phyloP scores from a whole-genome alignment of 2,888 invertebrate species.

The Caenorhabditis becei region DNA sequence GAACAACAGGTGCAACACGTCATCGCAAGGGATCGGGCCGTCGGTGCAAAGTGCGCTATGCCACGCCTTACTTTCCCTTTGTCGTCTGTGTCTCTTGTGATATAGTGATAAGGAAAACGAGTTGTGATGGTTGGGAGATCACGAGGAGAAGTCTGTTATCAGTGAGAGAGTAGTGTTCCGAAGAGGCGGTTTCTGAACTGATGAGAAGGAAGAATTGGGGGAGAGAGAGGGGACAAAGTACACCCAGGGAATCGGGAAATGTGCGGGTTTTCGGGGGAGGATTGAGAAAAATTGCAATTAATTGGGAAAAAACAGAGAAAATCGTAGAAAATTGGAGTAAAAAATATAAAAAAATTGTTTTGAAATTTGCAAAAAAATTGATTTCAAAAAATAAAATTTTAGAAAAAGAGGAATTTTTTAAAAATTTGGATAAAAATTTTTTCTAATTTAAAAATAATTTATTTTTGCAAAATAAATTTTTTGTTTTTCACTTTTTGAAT shows the following conservation, averaged over 20 bases:
- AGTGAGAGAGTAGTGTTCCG: conserved; percentile 14
- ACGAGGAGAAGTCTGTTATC: conserved; percentile 37
- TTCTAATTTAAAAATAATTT: no score
- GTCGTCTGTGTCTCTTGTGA: background rate
- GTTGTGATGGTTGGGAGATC: conserved; percentile 16
- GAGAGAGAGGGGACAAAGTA: conserved; percentile 18
- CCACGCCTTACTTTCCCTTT: conserved; percentile 26
- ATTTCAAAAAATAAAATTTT: no score
- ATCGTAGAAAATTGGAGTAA: background rate
- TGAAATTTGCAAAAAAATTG: no score
- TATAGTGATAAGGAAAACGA: conserved; percentile 17
- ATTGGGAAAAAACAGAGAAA: background rate
- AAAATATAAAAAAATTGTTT: no score
- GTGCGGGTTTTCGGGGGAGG: no score
- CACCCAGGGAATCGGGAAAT: background rate
- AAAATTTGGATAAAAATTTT: no score
- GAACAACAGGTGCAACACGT: conserved; percentile 31
- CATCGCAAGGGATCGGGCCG: background rate
- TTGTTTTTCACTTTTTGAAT: no score
- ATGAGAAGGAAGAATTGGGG: background rate
- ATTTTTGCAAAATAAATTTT: no score
- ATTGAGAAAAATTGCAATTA: background rate
- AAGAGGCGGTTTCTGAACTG: conserved; percentile 11
- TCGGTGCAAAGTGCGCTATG: conserved; percentile 46
- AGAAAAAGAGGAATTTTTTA: no score